Percentiles rank a stretch among this genome's conserved stretches.
These are phyloP conservation scores for Sipha maydis DNA, from an alignment of 2,888 invertebrate genomes.

Conservation along the genomic window DNA sequence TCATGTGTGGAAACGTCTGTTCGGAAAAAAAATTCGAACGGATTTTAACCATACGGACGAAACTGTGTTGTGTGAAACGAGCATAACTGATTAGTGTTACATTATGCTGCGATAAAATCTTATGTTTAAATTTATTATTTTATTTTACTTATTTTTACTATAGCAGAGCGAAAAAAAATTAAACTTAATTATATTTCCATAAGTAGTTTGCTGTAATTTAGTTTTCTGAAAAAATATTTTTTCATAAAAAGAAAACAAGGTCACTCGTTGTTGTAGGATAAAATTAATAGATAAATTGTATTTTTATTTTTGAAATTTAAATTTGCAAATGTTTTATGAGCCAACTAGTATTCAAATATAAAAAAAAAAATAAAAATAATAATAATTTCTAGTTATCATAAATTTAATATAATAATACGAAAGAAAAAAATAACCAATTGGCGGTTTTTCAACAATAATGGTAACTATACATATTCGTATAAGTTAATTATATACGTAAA, in stretches of 20 bases:
- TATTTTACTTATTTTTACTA: not conserved
- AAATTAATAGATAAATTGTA: not conserved
- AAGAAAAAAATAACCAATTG: not conserved
- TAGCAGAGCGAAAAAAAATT: not conserved
- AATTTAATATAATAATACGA: not conserved
- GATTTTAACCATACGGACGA: too few species aligned
- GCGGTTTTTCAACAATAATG: not conserved
- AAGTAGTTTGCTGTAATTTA: not conserved
- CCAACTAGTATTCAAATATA: not conserved
- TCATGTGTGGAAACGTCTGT: too few species aligned
- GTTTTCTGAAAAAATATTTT: not conserved
- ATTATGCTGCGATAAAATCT: not conserved
- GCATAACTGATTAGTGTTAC: not conserved
- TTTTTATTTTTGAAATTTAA: not conserved
- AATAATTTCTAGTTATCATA: not conserved
- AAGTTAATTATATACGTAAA: not conserved
- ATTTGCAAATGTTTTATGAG: not conserved
- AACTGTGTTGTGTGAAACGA: too few species aligned
- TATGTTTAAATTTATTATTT: not conserved
- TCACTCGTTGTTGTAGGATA: not conserved
- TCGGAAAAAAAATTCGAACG: too few species aligned
- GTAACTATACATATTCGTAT: too few species aligned
- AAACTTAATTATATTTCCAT: not conserved
- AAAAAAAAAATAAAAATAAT: not conserved
- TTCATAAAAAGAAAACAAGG: constrained; percentile 28